phyloP scores from a whole-genome alignment of 2,797 vertebrate species.

The Phataginus tricuspis region DNA sequence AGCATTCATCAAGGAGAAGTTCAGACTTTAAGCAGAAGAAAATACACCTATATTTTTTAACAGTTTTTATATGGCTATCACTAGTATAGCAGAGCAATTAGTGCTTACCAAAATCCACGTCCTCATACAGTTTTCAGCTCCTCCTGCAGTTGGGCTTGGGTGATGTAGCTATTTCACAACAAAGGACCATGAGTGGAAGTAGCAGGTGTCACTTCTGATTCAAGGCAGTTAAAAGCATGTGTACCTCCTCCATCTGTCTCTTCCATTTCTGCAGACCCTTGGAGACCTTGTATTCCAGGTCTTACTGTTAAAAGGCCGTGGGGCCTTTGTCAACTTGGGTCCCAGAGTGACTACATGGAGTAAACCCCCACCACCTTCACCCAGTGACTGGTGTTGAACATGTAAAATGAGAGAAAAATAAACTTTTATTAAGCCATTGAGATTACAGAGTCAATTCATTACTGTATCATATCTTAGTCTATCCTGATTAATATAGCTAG shows the following conservation, averaged over 20 bases:
- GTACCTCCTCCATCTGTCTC: neutral
- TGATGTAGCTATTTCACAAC: neutral
- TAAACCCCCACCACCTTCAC: neutral
- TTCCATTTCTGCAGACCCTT: neutral
- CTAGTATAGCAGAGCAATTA: neutral
- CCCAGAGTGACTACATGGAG: neutral
- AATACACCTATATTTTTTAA: constrained; percentile 52
- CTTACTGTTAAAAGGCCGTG: neutral
- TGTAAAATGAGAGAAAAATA: constrained; percentile 19
- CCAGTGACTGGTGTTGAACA: neutral
- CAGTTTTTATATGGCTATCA: neutral
- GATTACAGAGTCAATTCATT: neutral
- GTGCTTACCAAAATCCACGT: neutral
- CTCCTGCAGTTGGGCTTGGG: neutral
- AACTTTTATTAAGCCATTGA: neutral
- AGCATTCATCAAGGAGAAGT: constrained; percentile 77
- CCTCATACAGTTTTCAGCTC: neutral
- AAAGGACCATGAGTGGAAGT: neutral
- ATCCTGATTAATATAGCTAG: neutral
- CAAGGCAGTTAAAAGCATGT: neutral
- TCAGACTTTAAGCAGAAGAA: constrained; percentile 73
- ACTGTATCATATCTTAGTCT: neutral
- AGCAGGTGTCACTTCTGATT: neutral
- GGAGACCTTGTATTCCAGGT: neutral
- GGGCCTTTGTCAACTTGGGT: neutral